Conservation (phyloP, 2,113 vertebrate species). For the Cariama cristata region DNA sequence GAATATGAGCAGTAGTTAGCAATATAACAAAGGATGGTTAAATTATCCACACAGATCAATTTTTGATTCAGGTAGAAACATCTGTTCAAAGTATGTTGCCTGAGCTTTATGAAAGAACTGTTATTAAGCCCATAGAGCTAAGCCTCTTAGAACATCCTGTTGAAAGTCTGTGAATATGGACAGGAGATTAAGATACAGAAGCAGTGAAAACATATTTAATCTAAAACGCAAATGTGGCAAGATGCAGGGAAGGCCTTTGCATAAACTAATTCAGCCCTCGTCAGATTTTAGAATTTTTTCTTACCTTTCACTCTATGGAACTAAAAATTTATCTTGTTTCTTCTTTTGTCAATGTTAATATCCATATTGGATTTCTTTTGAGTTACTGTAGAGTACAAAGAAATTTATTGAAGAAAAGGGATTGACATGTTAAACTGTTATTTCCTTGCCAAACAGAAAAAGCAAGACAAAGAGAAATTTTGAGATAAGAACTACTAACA, state of each 20-base stretch:
- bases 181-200: not conserved
- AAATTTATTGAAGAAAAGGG: not conserved
- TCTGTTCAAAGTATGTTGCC: not conserved
- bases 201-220: not conserved
- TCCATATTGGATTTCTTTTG: not conserved
- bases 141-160: not conserved
- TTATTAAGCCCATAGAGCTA: not conserved
- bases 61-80: not conserved
- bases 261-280: not conserved
- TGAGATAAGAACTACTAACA: not conserved
- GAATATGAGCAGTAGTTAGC: not conserved
- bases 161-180: not conserved
- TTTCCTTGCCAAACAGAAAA: not conserved
- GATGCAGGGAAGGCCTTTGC: not conserved
- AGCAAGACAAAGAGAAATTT: not conserved
- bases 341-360: not conserved
- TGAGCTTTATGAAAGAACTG: not conserved
- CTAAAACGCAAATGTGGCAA: not conserved
- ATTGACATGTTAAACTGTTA: not conserved
- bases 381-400: not conserved
- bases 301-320: not conserved
- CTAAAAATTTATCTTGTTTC: not conserved
- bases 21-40: not conserved
- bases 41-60: not conserved
- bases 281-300: not conserved